Evolutionary conservation across 2,888 invertebrate species (phyloP), one percentile per base, ranked within the genome.

Genomic region (Aleiodes alternator): DNA sequence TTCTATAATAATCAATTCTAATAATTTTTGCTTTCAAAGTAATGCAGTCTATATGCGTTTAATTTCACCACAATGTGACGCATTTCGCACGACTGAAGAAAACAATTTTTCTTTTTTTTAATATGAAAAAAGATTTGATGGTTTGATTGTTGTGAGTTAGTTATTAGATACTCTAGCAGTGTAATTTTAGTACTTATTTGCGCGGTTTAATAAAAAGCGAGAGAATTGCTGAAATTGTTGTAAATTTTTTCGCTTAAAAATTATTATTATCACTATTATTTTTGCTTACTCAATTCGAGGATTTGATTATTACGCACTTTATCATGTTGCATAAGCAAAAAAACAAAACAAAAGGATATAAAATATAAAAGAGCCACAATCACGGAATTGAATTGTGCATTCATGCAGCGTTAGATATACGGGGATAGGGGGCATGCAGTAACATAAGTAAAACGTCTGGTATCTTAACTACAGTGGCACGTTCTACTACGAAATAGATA

Each of bases 401-500:
- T 75, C 75, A 75, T 75, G 75, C 75, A 72, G 74, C 70, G 72
- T 72, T 69, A 53, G 73, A 78, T 66, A 70, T 74, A 78, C 78
- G 51, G 82, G 82, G 68, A 75, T 75, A 71, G 51, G 57, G 68
- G 55, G 53, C 55, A 72, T 55, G 72, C 72, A 69, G 72, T 76
- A 76, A 76, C 69, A 76, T 72, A 72, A 75, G 75, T 75, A 75
- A 76, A 76, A 76, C 76, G 66, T 75, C 72, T 72, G 76, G 73
- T 80, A 78, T 80, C 80, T 80, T 78, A 80, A 78, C 79, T 78
- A 77, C 78, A 56, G 76, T 77, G 78, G 80, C 78, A 79, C 77
- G 79, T 75, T 79, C 78, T 80, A 79, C 75, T 73, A 43, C 73
- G 74, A 77, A 79, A 76, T 76, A 76, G 79, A 80, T 79, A 80